phyloP scores from a whole-genome alignment of 2,888 invertebrate species.

The Napeogenes sylphis region DNA sequence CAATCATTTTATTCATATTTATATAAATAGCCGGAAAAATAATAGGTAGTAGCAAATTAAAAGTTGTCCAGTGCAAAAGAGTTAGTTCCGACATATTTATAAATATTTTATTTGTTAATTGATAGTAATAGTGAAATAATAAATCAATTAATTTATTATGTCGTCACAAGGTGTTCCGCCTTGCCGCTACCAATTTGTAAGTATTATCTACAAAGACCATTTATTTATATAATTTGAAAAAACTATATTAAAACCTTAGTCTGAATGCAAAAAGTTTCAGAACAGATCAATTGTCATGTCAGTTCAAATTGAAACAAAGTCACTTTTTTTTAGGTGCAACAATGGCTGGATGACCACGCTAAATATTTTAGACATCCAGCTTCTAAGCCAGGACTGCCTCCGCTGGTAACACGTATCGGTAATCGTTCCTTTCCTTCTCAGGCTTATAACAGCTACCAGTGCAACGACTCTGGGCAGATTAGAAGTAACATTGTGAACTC shows the following conservation, averaged over 20 bases:
- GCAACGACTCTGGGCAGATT: slow-evolving; percentile 11
- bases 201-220: slow-evolving; percentile 12
- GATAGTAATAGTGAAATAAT: neutral
- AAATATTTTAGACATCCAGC: slow-evolving; percentile 33
- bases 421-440: slow-evolving; percentile 20
- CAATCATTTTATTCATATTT: no score
- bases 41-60: no score
- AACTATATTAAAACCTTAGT: neutral
- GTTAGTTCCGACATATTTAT: no score
- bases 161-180: slow-evolving; percentile 13
- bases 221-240: neutral
- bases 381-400: neutral
- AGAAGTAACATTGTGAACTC: slow-evolving; percentile 12
- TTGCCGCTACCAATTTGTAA: slow-evolving; percentile 31
- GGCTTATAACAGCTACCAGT: slow-evolving; percentile 12
- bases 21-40: no score
- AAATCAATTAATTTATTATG: slow-evolving; percentile 13
- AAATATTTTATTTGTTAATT: no score
- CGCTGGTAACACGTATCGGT: slow-evolving; percentile 5
- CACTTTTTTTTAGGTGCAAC: slow-evolving; percentile 32
- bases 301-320: neutral
- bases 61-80: no score
- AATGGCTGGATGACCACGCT: slow-evolving; percentile 38
- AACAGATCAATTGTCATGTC: no score
- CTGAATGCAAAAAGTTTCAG: neutral